Evolutionary conservation across 2,888 invertebrate genomes (phyloP).

Genomic region (Scaptomyza cyrtandrae): DNA sequence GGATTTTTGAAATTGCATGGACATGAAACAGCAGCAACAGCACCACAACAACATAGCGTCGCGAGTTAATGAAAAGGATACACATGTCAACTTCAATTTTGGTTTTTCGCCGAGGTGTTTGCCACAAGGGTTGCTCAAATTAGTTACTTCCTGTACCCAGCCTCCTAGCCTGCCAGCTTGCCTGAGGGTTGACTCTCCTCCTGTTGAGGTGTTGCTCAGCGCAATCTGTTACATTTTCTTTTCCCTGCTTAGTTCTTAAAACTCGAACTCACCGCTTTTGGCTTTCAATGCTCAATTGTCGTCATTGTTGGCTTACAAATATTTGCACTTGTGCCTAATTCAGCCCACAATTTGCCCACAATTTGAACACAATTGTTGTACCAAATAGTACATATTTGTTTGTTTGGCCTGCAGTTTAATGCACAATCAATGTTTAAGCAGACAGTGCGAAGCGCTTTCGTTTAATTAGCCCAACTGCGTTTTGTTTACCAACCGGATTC

Average conservation of each 20-base stretch:
- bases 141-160: slow-evolving; percentile 67
- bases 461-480: slow-evolving; percentile 70
- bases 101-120: slow-evolving; percentile 60
- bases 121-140: slow-evolving; percentile 76
- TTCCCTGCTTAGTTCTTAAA: slow-evolving; percentile 21
- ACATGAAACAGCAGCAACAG: slow-evolving; percentile 31
- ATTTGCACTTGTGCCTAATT: slow-evolving; percentile 73
- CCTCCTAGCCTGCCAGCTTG: slow-evolving; percentile 1
- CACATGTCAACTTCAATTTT: slow-evolving; percentile 84
- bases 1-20: slow-evolving; percentile 65
- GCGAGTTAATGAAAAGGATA: slow-evolving; percentile 84
- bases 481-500: slow-evolving; percentile 40
- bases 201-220: slow-evolving; percentile 71
- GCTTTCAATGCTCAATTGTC: slow-evolving; percentile 39
- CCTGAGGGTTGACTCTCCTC: slow-evolving; percentile 60
- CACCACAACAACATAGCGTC: slow-evolving; percentile 48
- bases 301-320: slow-evolving; percentile 69
- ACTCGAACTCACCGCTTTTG: slow-evolving; percentile 10
- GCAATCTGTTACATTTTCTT: slow-evolving; percentile 83
- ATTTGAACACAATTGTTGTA: slow-evolving; percentile 53
- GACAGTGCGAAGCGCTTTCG: slow-evolving; percentile 43
- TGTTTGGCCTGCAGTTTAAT: slow-evolving; percentile 70
- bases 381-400: slow-evolving; percentile 20
- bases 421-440: slow-evolving; percentile 69
- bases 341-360: slow-evolving; percentile 63